Conservation (phyloP, 2,797 vertebrate genomes). For the Pitangus sulphuratus region DNA sequence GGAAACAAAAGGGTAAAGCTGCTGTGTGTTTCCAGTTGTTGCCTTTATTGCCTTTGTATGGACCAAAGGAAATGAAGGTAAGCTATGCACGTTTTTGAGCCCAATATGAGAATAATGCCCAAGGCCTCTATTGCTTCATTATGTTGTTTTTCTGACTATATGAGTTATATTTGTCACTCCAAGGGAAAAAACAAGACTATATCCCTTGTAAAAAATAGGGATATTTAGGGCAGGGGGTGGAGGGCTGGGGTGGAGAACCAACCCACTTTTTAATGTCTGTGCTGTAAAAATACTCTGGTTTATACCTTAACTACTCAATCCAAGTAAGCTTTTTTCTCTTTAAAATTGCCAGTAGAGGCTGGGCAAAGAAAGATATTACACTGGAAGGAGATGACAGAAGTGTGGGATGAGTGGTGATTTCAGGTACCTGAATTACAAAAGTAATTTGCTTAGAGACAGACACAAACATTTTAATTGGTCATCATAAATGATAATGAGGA, state of each 20-base stretch:
- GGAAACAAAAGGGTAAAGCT: neutral
- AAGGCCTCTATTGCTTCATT: neutral
- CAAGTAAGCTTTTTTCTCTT: neutral
- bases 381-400: neutral
- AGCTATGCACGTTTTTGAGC: neutral
- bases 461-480: slow-evolving; percentile 58
- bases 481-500: slow-evolving; percentile 63
- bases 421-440: slow-evolving; percentile 12
- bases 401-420: neutral
- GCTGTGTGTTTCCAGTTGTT: neutral
- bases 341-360: neutral
- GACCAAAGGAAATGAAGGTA: neutral
- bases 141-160: neutral
- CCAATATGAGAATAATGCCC: neutral
- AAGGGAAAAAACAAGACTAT: neutral
- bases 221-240: accelerated
- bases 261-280: neutral
- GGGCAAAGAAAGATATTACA: neutral
- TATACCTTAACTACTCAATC: neutral
- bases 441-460: slow-evolving; percentile 34
- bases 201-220: neutral
- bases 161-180: neutral
- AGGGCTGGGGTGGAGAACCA: neutral
- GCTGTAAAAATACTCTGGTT: neutral
- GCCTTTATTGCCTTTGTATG: neutral